Evolutionary conservation across 2,797 vertebrate genomes (phyloP).

Genomic region (Pelodytes ibericus): DNA sequence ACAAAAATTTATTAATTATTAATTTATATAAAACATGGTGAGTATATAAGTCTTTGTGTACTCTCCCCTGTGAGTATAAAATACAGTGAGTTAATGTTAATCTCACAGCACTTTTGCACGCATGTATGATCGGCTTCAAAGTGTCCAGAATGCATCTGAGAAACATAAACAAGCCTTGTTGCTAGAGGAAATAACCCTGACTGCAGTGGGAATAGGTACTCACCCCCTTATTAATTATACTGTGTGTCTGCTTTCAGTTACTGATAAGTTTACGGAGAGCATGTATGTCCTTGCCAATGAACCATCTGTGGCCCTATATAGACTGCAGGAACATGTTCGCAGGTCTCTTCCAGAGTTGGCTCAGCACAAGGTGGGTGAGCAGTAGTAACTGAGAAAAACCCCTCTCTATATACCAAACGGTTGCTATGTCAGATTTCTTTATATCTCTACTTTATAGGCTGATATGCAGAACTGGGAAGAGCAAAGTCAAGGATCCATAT

Average conservation of each 20-base stretch:
- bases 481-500: slow-evolving; percentile 96
- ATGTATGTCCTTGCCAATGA: slow-evolving; percentile 96
- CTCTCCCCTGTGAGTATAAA: too few relatives aligned
- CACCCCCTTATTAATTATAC: too few relatives aligned
- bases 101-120: too few relatives aligned
- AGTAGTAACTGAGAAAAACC: not conserved
- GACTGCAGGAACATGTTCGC: slow-evolving; percentile 93
- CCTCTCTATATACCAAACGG: not conserved
- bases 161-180: too few relatives aligned
- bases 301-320: slow-evolving; percentile 92
- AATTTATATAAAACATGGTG: too few relatives aligned
- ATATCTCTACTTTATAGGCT: slow-evolving; percentile 71
- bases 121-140: too few relatives aligned
- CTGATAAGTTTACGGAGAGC: slow-evolving; percentile 94
- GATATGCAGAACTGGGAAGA: slow-evolving; percentile 99
- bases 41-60: too few relatives aligned
- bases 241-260: slow-evolving; percentile 72
- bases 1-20: too few relatives aligned
- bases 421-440: not conserved
- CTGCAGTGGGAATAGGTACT: too few relatives aligned
- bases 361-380: slow-evolving; percentile 86
- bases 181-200: too few relatives aligned
- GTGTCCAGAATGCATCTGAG: too few relatives aligned
- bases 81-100: too few relatives aligned
- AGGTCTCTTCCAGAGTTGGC: slow-evolving; percentile 91